Conservation (phyloP, 1,140 invertebrate genomes). For the Drosophila pruinosa region DNA sequence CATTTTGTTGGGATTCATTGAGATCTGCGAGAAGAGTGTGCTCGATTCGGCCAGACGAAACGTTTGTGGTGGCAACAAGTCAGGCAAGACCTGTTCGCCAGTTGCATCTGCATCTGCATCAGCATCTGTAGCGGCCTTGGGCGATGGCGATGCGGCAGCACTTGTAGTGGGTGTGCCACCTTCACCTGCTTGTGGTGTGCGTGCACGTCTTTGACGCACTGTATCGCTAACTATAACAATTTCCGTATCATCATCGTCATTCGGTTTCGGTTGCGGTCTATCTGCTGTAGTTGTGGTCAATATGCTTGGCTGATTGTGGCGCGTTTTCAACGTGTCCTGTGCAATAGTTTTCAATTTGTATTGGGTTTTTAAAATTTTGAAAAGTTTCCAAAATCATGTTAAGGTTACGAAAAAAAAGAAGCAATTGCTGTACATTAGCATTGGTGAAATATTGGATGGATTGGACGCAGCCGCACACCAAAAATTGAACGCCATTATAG, state of each 20-base stretch:
- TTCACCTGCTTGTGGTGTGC: conserved; percentile 68
- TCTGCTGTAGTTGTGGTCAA: conserved; percentile 23
- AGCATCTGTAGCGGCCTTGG: conserved; percentile 9
- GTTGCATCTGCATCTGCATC: not conserved
- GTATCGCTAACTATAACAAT: conserved; percentile 82
- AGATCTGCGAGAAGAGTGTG: conserved; percentile 88
- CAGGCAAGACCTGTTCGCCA: conserved; percentile 62
- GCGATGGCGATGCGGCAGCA: conserved; percentile 25
- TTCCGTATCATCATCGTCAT: conserved; percentile 70
- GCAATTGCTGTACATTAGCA: conserved; percentile 24
- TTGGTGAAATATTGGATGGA: conserved; percentile 41
- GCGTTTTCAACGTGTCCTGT: conserved; percentile 70
- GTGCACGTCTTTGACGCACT: conserved; percentile 77
- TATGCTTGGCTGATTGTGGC: conserved; percentile 57
- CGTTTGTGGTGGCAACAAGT: conserved; percentile 83
- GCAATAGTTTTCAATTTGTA: conserved; percentile 36
- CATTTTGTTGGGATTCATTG: conserved; percentile 63
- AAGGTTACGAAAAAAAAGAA: conserved; percentile 21
- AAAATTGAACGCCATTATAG: conserved; percentile 51
- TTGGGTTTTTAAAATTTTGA: not conserved
- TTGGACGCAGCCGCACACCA: conserved; percentile 67
- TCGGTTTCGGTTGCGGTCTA: not conserved
- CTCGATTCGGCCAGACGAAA: conserved; percentile 87
- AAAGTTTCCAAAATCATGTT: not conserved
- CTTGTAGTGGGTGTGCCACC: conserved; percentile 30